Percentiles rank a stretch among this genome's conserved stretches.
These are phyloP conservation scores for Zootermopsis nevadensis DNA, from an alignment of 2,888 invertebrate species.

Conservation along the genomic window DNA sequence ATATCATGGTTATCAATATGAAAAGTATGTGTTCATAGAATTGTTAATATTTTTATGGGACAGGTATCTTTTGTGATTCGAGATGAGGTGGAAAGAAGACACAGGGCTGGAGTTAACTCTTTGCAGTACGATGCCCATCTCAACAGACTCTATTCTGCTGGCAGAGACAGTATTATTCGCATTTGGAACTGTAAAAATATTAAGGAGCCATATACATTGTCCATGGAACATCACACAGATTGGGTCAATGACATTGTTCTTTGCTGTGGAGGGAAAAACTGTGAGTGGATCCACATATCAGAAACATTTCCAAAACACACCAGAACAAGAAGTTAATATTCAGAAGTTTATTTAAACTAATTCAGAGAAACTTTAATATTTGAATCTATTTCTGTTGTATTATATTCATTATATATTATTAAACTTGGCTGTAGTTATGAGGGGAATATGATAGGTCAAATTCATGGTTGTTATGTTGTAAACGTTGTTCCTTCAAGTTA, in stretches of 20 bases:
- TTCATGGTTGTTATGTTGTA: too few species aligned
- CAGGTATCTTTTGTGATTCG: conserved; percentile 98
- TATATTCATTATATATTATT: too few species aligned
- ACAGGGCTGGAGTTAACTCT: conserved; percentile 96
- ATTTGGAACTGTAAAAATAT: conserved; percentile 78
- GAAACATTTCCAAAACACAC: too few species aligned
- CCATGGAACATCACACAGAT: conserved; percentile 99
- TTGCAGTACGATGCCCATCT: conserved; percentile 90
- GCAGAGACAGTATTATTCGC: conserved; percentile 96
- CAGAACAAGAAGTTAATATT: too few species aligned
- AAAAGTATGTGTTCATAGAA: not conserved
- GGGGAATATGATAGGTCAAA: too few species aligned
- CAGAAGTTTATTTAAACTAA: too few species aligned
- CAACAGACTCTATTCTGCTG: conserved; percentile 93
- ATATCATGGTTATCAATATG: not conserved
- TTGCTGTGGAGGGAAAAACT: conserved; percentile 95
- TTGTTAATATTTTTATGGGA: conserved; percentile 47
- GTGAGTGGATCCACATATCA: conserved; percentile 66
- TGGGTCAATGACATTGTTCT: conserved; percentile 99
- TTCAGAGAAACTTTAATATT: too few species aligned
- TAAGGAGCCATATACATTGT: conserved; percentile 87
- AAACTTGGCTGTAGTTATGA: too few species aligned
- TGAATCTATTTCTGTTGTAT: too few species aligned
- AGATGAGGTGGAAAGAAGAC: conserved; percentile 93
- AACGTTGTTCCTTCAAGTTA: too few species aligned